Percentiles rank a stretch among this genome's conserved stretches.
Conservation (phyloP, 2,888 invertebrate genomes). For the Torymus texanus region DNA sequence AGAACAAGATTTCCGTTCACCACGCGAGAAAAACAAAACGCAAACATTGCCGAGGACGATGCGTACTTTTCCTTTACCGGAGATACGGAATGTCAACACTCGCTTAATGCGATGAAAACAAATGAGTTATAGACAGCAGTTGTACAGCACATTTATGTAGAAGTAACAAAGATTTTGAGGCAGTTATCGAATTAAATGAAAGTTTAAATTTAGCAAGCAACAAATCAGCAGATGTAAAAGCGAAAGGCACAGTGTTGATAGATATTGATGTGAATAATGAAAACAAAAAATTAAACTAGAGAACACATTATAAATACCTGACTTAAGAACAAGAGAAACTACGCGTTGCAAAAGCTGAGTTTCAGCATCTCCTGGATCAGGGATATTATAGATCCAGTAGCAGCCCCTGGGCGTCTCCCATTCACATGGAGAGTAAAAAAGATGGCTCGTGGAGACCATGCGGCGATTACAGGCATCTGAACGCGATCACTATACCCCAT, state of each 20-base stretch:
- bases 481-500: too few relatives aligned
- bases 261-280: constrained; percentile 2
- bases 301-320: constrained; percentile 26
- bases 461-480: too few relatives aligned
- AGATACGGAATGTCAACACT: too few relatives aligned
- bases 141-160: constrained; percentile 18
- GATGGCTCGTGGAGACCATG: too few relatives aligned
- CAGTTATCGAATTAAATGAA: constrained; percentile 1
- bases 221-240: constrained; percentile 17
- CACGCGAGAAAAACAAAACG: not conserved
- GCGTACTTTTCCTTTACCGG: constrained; percentile 12
- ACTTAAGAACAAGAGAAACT: constrained; percentile 18
- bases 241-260: constrained; percentile 7
- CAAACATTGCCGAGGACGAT: not conserved
- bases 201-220: constrained; percentile 2
- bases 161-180: not conserved
- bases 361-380: too few relatives aligned
- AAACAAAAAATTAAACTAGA: constrained; percentile 11
- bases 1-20: constrained; percentile 5
- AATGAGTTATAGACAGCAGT: constrained; percentile 11
- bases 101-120: not conserved
- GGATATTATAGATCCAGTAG: too few relatives aligned
- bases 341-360: too few relatives aligned
- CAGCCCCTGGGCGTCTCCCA: too few relatives aligned
- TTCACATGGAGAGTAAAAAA: too few relatives aligned